Percentiles rank a stretch among this genome's conserved stretches.
phyloP scores from a whole-genome alignment of 2,113 vertebrate species.

The Pygoscelis adeliae region DNA sequence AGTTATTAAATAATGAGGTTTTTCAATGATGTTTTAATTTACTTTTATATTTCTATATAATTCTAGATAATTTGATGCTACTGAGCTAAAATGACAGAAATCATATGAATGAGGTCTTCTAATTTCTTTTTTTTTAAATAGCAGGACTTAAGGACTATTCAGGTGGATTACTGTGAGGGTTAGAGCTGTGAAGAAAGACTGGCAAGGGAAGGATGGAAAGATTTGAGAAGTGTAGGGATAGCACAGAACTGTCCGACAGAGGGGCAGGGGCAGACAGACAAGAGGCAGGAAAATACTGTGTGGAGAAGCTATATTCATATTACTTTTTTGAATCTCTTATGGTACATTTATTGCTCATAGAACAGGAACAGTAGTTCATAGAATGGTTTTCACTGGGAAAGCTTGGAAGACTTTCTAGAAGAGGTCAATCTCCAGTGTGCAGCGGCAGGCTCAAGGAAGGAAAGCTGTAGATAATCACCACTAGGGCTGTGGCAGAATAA shows the following conservation, averaged over 20 bases:
- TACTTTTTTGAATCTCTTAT: neutral
- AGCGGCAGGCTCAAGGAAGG: neutral
- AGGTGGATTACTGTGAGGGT: neutral
- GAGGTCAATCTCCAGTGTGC: neutral
- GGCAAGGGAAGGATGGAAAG: neutral
- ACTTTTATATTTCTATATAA: neutral
- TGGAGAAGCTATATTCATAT: neutral
- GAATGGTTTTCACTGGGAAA: neutral
- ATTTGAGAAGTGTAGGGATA: neutral
- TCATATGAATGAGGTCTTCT: neutral
- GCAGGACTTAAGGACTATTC: neutral
- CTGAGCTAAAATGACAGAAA: neutral
- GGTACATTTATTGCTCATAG: neutral
- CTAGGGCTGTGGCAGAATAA: neutral
- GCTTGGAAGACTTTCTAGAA: neutral
- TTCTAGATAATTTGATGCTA: neutral
- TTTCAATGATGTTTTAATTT: slow-evolving; percentile 9
- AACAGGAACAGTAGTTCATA: neutral
- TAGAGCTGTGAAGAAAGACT: neutral
- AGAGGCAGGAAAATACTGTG: neutral
- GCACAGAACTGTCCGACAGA: neutral
- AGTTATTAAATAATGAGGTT: slow-evolving; percentile 26
- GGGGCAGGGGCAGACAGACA: neutral
- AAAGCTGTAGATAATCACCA: neutral
- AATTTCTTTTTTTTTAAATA: neutral